These are phyloP conservation scores for Epinotia bilunana DNA, from an alignment of 2,888 invertebrate species.

Conservation along the genomic window DNA sequence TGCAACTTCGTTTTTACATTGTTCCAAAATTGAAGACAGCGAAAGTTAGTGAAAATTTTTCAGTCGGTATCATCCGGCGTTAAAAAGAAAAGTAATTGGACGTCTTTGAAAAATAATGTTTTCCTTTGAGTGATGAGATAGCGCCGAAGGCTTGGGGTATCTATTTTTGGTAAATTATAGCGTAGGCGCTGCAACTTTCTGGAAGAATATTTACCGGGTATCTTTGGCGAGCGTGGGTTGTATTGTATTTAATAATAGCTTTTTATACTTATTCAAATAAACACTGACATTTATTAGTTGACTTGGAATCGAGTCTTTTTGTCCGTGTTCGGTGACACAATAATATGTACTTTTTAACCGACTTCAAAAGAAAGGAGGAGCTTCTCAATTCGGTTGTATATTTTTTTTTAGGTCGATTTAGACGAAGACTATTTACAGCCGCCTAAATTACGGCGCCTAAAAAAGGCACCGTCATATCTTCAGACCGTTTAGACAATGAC, in stretches of 20 bases:
- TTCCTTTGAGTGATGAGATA: constrained; percentile 34
- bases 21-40: constrained; percentile 41
- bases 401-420: too few relatives aligned
- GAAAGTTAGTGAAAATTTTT: constrained; percentile 31
- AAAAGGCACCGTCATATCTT: too few relatives aligned
- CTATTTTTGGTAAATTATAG: constrained; percentile 21
- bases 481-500: too few relatives aligned
- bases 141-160: constrained; percentile 10
- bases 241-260: background rate
- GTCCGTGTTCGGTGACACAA: too few relatives aligned
- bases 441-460: too few relatives aligned
- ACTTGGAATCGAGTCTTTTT: too few relatives aligned
- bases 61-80: constrained; percentile 29
- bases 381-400: too few relatives aligned
- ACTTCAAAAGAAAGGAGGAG: too few relatives aligned
- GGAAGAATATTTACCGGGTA: background rate
- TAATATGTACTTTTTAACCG: too few relatives aligned
- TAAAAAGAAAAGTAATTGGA: constrained; percentile 42
- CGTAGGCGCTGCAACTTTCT: constrained; percentile 17
- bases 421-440: too few relatives aligned
- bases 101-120: constrained; percentile 21
- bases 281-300: background rate
- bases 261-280: background rate
- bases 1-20: constrained; percentile 39
- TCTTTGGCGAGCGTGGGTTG: constrained; percentile 5